A percentile compares a stretch with the other conserved stretches of the same genome.
phyloP scores from a whole-genome alignment of 2,797 vertebrate genomes.

The Helostoma temminkii region DNA sequence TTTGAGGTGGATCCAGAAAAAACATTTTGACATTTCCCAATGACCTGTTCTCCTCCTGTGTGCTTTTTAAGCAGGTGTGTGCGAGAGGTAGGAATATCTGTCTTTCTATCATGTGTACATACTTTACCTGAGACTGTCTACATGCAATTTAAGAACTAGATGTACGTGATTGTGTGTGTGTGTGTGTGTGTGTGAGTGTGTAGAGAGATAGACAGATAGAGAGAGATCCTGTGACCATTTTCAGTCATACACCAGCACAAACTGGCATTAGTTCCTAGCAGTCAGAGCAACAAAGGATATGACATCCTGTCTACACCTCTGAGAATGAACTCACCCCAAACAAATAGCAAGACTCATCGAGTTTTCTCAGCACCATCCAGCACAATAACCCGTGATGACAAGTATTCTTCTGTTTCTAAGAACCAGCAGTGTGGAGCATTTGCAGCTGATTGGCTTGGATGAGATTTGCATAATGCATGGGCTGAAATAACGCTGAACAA shows the following conservation, averaged over 20 bases:
- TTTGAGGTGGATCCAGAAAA: background rate
- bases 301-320: constrained; percentile 51
- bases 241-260: constrained; percentile 34
- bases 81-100: constrained; percentile 9
- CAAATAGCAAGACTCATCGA: constrained; percentile 18
- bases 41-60: background rate
- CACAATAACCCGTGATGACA: constrained; percentile 54
- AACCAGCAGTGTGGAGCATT: constrained; percentile 37
- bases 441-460: constrained; percentile 55
- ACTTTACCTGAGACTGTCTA: constrained; percentile 23
- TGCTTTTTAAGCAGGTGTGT: background rate
- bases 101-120: constrained; percentile 27
- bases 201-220: no score
- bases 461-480: constrained; percentile 66
- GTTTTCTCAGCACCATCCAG: constrained; percentile 27
- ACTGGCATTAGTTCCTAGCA: constrained; percentile 48
- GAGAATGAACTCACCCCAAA: constrained; percentile 26
- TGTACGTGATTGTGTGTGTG: constrained; percentile 1
- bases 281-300: constrained; percentile 27
- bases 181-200: background rate
- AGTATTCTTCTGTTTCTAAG: constrained; percentile 50
- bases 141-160: constrained; percentile 9
- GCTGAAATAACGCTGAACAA: constrained; percentile 62
- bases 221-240: constrained; percentile 23
- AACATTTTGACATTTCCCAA: background rate